Evolutionary conservation across 2,888 invertebrate genomes (phyloP), one percentile per base, ranked within the genome.

Genomic region (Lysandra coridon): DNA sequence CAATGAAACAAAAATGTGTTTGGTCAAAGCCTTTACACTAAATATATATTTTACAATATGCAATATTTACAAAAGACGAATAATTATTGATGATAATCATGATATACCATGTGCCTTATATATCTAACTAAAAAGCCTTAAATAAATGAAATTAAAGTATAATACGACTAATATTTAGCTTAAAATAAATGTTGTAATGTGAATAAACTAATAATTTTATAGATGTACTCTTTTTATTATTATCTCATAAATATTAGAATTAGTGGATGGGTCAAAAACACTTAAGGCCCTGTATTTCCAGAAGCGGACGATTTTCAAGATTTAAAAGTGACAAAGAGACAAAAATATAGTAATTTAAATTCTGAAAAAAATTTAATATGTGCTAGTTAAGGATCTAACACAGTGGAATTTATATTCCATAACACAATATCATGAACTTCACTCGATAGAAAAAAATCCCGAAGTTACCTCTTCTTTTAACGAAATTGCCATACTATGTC

Each of bases 121-220:
- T 76, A 53, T 76, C 53, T 75, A 53, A 75, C 30, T 6, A 57
- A 57, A 37, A 76, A 23, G 30, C 14, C 30, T 53, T 23, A 10
- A 23, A 75, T 23, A 10, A 75, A 44, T 30, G 1, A 33, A 33
- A 53, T 76, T 76, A 57, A 23, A 57, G 57, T 75, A 75, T n/a
- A n/a, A 74, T 53, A 53, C 57, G 57, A 76, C 57, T 76, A 76
- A 76, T 76, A 53, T 57, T 33, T 33, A 4, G 75, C 49, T 88
- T 82, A 85, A 87, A 85, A 85, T 82, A 80, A 81, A 86, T 86
- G 84, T 87, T 86, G 85, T 87, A 88, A 89, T 87, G 88, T 91
- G 89, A 87, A 90, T 90, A 91, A 88, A 90, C 90, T 90, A 84
- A 83, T 79, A 37, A 81, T 79, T 83, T 81, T 80, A 77, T 77